A percentile compares a stretch with the other conserved stretches of the same genome.
Evolutionary conservation across 2,113 vertebrate genomes (phyloP).

Genomic region (Apistogramma diplotaenia): DNA sequence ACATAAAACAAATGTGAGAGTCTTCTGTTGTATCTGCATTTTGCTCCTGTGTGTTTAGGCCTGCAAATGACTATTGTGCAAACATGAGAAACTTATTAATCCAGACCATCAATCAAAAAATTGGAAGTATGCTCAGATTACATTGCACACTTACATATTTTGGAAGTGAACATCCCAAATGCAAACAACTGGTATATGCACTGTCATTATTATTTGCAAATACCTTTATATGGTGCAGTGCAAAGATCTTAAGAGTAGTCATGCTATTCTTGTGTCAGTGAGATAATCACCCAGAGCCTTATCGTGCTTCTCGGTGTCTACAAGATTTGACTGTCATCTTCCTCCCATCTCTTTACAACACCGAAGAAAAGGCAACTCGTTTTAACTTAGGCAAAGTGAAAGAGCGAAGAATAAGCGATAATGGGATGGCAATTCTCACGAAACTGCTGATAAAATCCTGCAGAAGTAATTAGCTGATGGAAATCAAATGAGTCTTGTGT

Average conservation of each 20-base stretch:
- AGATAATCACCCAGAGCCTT: slow-evolving; percentile 44
- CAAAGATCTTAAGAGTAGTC: neutral
- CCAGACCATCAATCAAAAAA: neutral
- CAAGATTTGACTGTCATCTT: neutral
- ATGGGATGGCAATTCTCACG: neutral
- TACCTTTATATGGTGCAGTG: neutral
- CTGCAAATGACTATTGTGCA: neutral
- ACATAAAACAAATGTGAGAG: neutral
- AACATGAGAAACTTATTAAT: slow-evolving; percentile 31
- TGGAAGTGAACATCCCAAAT: neutral
- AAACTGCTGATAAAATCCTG: neutral
- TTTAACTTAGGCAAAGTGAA: neutral
- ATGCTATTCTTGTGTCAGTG: slow-evolving; percentile 21
- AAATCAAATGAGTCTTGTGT: slow-evolving; percentile 17
- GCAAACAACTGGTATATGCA: neutral
- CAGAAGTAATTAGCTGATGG: neutral
- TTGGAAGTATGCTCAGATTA: neutral
- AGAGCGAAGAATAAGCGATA: neutral
- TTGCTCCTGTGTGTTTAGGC: neutral
- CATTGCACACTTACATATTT: neutral
- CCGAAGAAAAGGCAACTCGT: neutral
- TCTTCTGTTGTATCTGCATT: neutral
- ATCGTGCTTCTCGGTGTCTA: slow-evolving; percentile 27
- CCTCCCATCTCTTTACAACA: neutral
- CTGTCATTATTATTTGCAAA: neutral